Evolutionary conservation across 2,888 invertebrate species (phyloP).

Genomic region (Entomobrya proxima): DNA sequence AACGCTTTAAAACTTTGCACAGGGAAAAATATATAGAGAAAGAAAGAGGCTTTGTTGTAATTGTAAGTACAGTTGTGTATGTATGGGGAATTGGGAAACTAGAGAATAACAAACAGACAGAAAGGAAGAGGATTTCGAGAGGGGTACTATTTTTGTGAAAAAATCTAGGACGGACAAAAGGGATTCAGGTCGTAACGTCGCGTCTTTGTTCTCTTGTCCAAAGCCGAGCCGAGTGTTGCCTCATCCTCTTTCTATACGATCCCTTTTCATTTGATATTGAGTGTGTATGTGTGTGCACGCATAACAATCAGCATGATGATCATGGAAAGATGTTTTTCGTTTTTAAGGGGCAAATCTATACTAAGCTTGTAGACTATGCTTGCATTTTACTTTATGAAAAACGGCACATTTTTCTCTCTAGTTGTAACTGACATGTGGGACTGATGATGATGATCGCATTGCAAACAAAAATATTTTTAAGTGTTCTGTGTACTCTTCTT

Average conservation of each 20-base stretch:
- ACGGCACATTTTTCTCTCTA: slow-evolving; percentile 8
- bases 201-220: slow-evolving; percentile 54
- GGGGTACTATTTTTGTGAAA: slow-evolving; percentile 48
- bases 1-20: not conserved
- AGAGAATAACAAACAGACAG: not conserved
- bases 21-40: not conserved
- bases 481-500: not conserved
- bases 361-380: not conserved
- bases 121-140: slow-evolving; percentile 28
- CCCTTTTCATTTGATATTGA: not conserved
- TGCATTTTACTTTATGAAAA: not conserved
- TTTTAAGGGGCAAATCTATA: slow-evolving; percentile 23
- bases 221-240: too few relatives aligned
- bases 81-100: too few relatives aligned
- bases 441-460: not conserved
- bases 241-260: slow-evolving; percentile 1
- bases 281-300: slow-evolving; percentile 1
- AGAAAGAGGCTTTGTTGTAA: slow-evolving; percentile 10
- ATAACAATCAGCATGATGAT: slow-evolving; percentile 5
- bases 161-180: slow-evolving; percentile 61
- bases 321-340: slow-evolving; percentile 41
- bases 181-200: slow-evolving; percentile 51
- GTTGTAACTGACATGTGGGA: not conserved
- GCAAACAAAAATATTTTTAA: not conserved
- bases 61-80: too few relatives aligned